Conservation (phyloP, 2,113 vertebrate genomes). For the Spizaetus ornatus region DNA sequence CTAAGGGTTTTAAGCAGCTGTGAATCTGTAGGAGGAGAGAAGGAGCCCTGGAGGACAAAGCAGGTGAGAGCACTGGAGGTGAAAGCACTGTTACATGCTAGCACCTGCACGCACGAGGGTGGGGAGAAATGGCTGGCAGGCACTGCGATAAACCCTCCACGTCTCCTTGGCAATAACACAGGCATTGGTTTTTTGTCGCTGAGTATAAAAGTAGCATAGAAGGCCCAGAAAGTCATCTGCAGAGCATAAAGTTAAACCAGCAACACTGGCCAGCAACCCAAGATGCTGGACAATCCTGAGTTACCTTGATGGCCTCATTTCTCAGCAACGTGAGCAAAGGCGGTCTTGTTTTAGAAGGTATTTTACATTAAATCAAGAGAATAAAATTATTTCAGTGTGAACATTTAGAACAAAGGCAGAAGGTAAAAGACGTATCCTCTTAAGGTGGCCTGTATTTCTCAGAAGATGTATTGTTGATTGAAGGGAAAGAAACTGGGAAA, state of each 20-base stretch:
- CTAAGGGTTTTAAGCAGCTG: neutral
- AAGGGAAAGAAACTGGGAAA: neutral
- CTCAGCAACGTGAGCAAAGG: neutral
- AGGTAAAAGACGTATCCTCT: neutral
- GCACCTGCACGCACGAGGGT: neutral
- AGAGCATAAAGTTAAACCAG: neutral
- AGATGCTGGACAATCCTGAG: neutral
- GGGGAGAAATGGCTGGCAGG: neutral
- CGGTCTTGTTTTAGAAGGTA: neutral
- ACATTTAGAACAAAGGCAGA: neutral
- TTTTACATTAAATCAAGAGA: neutral
- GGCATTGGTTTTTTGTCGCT: neutral
- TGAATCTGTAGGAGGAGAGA: neutral
- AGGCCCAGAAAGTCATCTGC: neutral
- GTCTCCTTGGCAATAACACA: neutral
- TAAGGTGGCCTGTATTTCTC: neutral
- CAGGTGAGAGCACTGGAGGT: neutral
- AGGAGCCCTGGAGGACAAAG: neutral
- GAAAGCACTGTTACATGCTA: neutral
- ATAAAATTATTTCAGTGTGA: neutral
- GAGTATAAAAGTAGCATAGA: neutral
- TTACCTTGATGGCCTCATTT: neutral
- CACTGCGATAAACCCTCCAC: neutral
- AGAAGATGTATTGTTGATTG: neutral
- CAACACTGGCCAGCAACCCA: neutral